Evolutionary conservation across 2,888 invertebrate species (phyloP).

Genomic region (Trachelus troglodyta): DNA sequence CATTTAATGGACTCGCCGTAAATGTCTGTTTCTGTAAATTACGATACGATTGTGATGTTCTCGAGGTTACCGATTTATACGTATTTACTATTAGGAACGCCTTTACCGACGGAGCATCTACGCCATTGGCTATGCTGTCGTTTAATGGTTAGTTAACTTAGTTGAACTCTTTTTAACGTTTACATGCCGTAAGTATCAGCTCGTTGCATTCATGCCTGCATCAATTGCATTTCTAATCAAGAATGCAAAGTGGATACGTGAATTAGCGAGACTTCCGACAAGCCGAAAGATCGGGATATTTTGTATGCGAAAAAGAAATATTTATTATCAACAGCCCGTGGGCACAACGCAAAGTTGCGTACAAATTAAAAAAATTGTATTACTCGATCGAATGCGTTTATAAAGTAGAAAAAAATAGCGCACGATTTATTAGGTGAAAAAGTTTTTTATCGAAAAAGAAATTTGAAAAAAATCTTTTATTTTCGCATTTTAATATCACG

Average conservation of each 20-base stretch:
- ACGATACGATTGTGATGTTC: conserved; percentile 62
- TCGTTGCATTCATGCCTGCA: background rate
- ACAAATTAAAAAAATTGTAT: background rate
- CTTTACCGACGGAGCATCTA: background rate
- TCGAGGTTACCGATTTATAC: conserved; percentile 61
- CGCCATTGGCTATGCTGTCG: background rate
- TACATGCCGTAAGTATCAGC: background rate
- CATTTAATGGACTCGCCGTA: background rate
- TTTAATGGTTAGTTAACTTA: background rate
- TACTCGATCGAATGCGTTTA: background rate
- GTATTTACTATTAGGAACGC: conserved; percentile 1
- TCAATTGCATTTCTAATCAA: background rate
- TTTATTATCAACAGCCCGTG: background rate
- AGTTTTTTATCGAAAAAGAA: background rate
- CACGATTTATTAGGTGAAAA: too few relatives aligned
- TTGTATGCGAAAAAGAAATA: background rate
- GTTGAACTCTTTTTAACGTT: background rate
- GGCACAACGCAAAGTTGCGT: background rate
- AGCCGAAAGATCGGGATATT: background rate
- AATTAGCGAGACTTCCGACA: background rate
- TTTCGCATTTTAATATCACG: background rate
- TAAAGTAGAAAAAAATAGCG: too few relatives aligned
- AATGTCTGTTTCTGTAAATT: conserved; percentile 13
- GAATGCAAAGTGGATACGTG: background rate
- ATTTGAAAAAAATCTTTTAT: background rate